A percentile compares a stretch with the other conserved stretches of the same genome.
Evolutionary conservation across 37 sponge, comb jelly and placozoan genomes (phyloP).

Genomic region (Crambe crambe): DNA sequence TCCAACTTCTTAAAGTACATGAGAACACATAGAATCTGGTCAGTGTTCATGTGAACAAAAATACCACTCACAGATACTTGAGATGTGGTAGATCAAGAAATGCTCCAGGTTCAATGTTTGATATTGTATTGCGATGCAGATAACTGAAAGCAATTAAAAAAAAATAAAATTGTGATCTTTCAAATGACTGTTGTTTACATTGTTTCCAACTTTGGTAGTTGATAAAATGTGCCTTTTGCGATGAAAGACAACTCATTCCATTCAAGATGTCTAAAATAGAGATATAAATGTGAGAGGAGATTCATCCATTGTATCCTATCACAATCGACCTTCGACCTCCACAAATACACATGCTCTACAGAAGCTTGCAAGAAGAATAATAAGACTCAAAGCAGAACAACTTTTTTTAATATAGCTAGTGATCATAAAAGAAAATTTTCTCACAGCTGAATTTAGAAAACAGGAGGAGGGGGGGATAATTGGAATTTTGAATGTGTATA

Average conservation of each 20-base stretch:
- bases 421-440: too few relatives aligned
- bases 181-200: constrained; percentile 9
- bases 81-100: background rate
- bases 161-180: background rate
- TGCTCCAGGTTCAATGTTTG: constrained; percentile 18
- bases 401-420: too few relatives aligned
- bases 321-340: too few relatives aligned
- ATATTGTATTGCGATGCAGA: constrained; percentile 13
- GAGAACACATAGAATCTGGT: too few relatives aligned
- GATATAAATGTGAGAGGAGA: background rate
- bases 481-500: too few relatives aligned
- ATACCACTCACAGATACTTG: constrained; percentile 11
- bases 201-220: constrained; percentile 7
- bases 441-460: too few relatives aligned
- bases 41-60: constrained; percentile 1
- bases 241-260: constrained; percentile 10
- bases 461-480: too few relatives aligned
- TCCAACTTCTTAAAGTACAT: too few relatives aligned
- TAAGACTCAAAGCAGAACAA: too few relatives aligned
- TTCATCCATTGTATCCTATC: too few relatives aligned
- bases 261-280: constrained; percentile 16
- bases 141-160: background rate
- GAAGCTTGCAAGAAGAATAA: too few relatives aligned
- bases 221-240: background rate
- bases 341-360: too few relatives aligned